Base-by-base conservation (phyloP, 1,140 invertebrate species). In the Coptotermes formosanus region DNA sequence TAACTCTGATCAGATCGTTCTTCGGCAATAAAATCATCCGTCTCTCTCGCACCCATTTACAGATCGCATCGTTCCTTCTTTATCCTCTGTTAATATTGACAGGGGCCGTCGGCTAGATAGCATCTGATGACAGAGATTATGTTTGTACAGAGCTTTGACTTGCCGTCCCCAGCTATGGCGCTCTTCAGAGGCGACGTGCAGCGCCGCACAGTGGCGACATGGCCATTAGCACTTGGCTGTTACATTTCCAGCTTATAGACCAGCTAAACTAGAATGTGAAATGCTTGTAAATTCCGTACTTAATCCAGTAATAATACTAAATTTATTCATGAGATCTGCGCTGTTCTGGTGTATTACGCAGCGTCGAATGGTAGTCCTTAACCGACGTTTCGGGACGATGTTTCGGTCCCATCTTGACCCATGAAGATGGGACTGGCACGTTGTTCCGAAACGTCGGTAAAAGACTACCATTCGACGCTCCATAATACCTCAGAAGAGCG, bases 71-170 rank as follows among this genome's bases (percentile, higher is more conserved):
- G n/a, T 6, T 75, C 64, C 6, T 9, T 75, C 64, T 14, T 75
- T 14, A 30, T 75, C n/a, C 64, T 14, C 25, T 30, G 64, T 30
- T 75, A 75, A 75, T 75, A 75, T 75, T 75, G 64, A 75, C 64
- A n/a, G 25, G 64, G 9, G 64, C 64, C 64, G 19, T 25, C 25
- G 64, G 64, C 64, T 75, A 75, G 64, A 75, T 75, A 75, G 64
- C 64, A 30, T 75, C 64, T 75, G 64, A 75, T 75, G 64, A n/a
- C 1, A 75, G 64, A 75, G 64, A 75, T 75, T 75, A 75, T 75
- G 64, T 75, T 75, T 75, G 64, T n/a, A 75, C 64, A 75, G n/a
- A 75, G 64, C 64, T 75, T 75, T 75, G 64, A 75, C 25, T 30
- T 30, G 3, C 25, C 7, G 6, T 75, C 6, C 64, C 9, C 21